These are phyloP conservation scores for Zaprionus gabonicus DNA, from an alignment of 1,140 invertebrate species.

Conservation along the genomic window DNA sequence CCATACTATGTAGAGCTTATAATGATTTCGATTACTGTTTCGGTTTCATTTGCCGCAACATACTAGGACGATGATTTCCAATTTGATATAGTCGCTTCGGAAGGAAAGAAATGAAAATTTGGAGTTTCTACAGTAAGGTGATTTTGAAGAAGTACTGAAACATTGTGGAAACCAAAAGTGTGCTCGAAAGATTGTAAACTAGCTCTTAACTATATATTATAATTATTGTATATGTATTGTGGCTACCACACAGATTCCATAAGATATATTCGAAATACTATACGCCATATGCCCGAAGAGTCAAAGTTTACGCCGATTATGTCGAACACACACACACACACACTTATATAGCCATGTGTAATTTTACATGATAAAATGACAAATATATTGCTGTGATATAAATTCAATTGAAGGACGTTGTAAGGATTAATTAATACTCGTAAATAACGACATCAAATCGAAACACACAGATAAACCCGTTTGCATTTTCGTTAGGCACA, in stretches of 20 bases:
- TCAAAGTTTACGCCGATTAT: slow-evolving; percentile 13
- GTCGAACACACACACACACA: slow-evolving; percentile 3
- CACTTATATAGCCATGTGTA: slow-evolving; percentile 25
- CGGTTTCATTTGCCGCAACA: slow-evolving; percentile 26
- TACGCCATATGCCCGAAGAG: slow-evolving; percentile 3
- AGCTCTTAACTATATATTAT: neutral
- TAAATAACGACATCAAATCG: slow-evolving; percentile 41
- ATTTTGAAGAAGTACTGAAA: slow-evolving; percentile 34
- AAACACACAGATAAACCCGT: slow-evolving; percentile 22
- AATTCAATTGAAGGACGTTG: slow-evolving; percentile 79
- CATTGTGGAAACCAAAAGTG: neutral
- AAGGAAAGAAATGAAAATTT: neutral
- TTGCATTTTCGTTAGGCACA: slow-evolving; percentile 17
- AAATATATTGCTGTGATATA: slow-evolving; percentile 83
- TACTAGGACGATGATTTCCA: neutral
- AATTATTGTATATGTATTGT: neutral
- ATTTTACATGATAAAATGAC: slow-evolving; percentile 45
- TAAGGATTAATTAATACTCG: slow-evolving; percentile 62
- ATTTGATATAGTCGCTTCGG: slow-evolving; percentile 16
- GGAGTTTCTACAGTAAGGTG: slow-evolving; percentile 5
- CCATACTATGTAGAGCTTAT: slow-evolving; percentile 30
- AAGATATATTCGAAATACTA: neutral
- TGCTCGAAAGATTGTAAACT: slow-evolving; percentile 4
- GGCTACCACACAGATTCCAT: neutral
- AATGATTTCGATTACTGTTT: slow-evolving; percentile 22